Evolutionary conservation across 2,113 vertebrate genomes (phyloP), one percentile per base, ranked within the genome.

Genomic region (Passer domesticus): DNA sequence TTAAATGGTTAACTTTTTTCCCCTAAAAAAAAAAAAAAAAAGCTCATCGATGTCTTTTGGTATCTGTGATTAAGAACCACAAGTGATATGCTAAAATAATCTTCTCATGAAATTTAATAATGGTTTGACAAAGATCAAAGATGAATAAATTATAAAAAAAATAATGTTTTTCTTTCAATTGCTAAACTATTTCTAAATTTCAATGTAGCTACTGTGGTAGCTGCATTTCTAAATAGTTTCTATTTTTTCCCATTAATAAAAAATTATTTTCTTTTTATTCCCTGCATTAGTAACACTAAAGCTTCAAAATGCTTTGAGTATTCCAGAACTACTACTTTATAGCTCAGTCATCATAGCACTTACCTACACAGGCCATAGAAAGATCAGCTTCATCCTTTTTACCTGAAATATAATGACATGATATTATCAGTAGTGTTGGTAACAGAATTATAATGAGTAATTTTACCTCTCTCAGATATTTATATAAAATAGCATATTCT

Each of bases 351-450:
- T 69, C 49, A 59, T 44, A 83, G 14, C 30, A 97, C 98, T 97
- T 96, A 97, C 98, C 98, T 87, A 96, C 73, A 83, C 53, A 58
- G 62, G 92, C 97, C 97, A 98, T 97, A 83, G 98, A 98, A 60
- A 97, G 89, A 82, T 97, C 53, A n/a, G 59, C 89, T 47, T 93
- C 92, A 67, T 97, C 92, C 23, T 98, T 96, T 92, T 68, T 60
- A 94, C 12, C 98, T 98, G 92, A 92, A 97, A 98, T 68, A 41
- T 25, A 96, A 97, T 3, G 49, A 96, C 49, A 79, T 49, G 7
- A 72, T 72, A 28, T 86, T 90, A 96, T 79, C 81, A 52, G 72
- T 31, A 64, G 47, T 37, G 35, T 35, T 69, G 43, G 31, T 77
- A 85, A 58, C 19, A 85, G 52, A 91, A 21, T 7, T 39, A 21